phyloP scores from a whole-genome alignment of 2,888 invertebrate genomes.

The Agrotis clavis region DNA sequence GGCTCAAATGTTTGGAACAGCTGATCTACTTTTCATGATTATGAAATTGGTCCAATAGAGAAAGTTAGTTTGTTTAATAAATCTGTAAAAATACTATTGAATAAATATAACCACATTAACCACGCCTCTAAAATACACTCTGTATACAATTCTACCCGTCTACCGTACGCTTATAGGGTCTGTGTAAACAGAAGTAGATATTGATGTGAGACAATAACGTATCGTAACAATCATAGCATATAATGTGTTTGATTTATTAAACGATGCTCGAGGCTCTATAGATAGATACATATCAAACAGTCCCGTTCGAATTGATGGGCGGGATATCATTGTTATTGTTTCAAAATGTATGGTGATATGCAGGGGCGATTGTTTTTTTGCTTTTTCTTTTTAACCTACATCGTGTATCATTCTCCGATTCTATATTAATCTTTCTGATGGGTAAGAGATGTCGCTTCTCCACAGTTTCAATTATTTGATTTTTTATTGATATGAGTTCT shows the following conservation, averaged over 20 bases:
- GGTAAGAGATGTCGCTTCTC: background rate
- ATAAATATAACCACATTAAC: no score
- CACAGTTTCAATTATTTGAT: background rate
- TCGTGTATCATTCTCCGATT: background rate
- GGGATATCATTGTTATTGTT: constrained; percentile 76
- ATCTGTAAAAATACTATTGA: no score
- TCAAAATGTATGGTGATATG: constrained; percentile 55
- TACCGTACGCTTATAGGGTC: constrained; percentile 75
- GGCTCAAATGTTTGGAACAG: background rate
- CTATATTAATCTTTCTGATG: constrained; percentile 1
- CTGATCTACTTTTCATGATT: background rate
- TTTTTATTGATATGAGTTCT: background rate
- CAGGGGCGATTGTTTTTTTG: constrained; percentile 49
- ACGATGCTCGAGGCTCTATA: constrained; percentile 72
- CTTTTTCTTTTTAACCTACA: constrained; percentile 1
- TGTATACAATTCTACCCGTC: constrained; percentile 13
- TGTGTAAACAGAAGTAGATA: constrained; percentile 84
- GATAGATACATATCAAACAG: constrained; percentile 72
- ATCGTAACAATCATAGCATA: constrained; percentile 84
- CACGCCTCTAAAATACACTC: background rate
- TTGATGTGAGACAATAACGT: constrained; percentile 86
- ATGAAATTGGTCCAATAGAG: background rate
- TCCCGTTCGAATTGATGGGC: constrained; percentile 72
- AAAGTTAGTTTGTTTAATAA: background rate
- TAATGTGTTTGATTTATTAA: constrained; percentile 89